A percentile compares a stretch with the other conserved stretches of the same genome.
phyloP scores from a whole-genome alignment of 1,140 invertebrate species.

The Zaprionus vittiger region DNA sequence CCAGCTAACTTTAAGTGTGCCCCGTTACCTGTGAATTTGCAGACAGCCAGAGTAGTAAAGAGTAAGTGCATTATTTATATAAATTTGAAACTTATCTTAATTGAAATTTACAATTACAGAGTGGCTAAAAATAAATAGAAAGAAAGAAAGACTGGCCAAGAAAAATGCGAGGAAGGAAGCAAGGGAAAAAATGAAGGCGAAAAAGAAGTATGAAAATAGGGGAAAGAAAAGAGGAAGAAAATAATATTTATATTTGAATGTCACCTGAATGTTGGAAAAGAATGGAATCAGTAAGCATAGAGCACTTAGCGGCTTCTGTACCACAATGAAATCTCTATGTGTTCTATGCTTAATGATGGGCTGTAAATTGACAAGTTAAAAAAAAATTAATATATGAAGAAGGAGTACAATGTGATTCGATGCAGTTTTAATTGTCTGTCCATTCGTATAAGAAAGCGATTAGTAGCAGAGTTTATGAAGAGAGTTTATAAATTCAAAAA shows the following conservation, averaged over 20 bases:
- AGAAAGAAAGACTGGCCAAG: slow-evolving; percentile 22
- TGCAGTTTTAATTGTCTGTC: no score
- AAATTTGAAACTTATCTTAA: background rate
- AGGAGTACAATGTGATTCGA: no score
- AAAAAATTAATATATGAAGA: no score
- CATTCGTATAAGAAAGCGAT: no score
- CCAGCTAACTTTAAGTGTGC: slow-evolving; percentile 68
- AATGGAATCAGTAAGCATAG: no score
- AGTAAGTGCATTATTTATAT: background rate
- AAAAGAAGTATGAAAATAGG: background rate
- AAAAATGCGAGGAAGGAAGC: slow-evolving; percentile 3
- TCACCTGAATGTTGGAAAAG: background rate
- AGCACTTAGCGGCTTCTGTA: no score
- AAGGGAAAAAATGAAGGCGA: background rate
- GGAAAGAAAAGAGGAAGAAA: background rate
- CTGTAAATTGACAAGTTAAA: no score
- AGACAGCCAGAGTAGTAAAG: slow-evolving; percentile 15
- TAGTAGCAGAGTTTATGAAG: no score
- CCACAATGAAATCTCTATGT: no score
- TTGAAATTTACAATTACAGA: background rate
- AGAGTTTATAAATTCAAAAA: no score
- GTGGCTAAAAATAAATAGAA: slow-evolving; percentile 3
- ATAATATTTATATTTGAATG: background rate
- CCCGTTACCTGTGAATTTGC: slow-evolving; percentile 64
- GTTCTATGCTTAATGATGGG: no score